Evolutionary conservation across 1,140 invertebrate genomes (phyloP), one percentile per base, ranked within the genome.

Genomic region (Plutomurus gul): DNA sequence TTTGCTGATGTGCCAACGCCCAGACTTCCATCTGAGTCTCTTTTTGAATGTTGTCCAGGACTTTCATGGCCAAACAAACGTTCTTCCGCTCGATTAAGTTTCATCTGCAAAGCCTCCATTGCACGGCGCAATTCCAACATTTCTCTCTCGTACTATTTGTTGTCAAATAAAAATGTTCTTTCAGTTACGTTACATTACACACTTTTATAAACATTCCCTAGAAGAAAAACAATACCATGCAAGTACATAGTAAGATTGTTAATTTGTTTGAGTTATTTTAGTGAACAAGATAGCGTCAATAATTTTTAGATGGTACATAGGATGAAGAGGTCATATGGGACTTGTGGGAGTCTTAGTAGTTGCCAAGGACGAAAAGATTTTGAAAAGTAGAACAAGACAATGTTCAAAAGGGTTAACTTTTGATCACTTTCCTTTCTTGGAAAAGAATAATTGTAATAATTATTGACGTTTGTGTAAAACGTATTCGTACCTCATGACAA

Each of bases 101-200:
- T 90, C 71, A 90, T 87, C 1, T 92, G 90, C 77, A 94, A 85
- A 82, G 91, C 87, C 84, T 94, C 93, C 80, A 94, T 91, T 78
- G 91, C 93, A 84, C 90, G 89, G 85, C 93, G 92, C 85, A 94
- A 87, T 86, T 92, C 89, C 87, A 93, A 91, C 83, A 94, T 94
- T 88, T 94, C 92, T 78, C 92, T 90, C 87, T 94, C 92, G 84
- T 90, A 90, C 88, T 90, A 86, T 65, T 33, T n/a, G 73, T 56
- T 75, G 16, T 27, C 36, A 37, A 37, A 65, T 65, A 65, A 65
- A 56, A 65, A 65, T 30, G 20, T 65, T 36, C 27, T n/a, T 27
- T 56, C 51, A 56, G 56, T 65, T 33, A 65, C 56, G 27, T 65
- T n/a, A 30, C 56, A 65, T 65, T 65, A 65, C 56, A 65, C 36